Evolutionary conservation across 1,140 invertebrate genomes (phyloP).

Genomic region (Zophobas atratus): DNA sequence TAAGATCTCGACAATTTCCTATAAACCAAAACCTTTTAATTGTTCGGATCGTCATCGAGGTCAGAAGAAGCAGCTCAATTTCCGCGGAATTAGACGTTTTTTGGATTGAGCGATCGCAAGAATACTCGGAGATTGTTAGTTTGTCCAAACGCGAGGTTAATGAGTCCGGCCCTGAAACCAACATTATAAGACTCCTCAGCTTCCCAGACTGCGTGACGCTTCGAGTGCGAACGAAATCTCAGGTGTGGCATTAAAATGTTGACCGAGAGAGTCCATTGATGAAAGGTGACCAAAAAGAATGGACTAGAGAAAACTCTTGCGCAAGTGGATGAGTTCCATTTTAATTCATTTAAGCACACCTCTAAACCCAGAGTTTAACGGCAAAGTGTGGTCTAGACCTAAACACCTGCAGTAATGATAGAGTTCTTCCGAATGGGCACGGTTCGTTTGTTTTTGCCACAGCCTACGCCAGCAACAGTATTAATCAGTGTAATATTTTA

Average conservation of each 20-base stretch:
- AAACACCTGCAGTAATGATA: slow-evolving; percentile 3
- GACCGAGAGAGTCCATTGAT: slow-evolving; percentile 35
- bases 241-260: slow-evolving; percentile 27
- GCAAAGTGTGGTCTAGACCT: not conserved
- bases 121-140: no score
- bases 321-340: slow-evolving; percentile 16
- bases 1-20: slow-evolving; percentile 7
- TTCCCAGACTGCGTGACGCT: slow-evolving; percentile 34
- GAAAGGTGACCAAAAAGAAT: slow-evolving; percentile 34
- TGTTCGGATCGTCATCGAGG: not conserved
- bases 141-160: not conserved
- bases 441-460: slow-evolving; percentile 2
- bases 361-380: not conserved
- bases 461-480: not conserved
- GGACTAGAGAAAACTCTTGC: slow-evolving; percentile 1
- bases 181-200: slow-evolving; percentile 1
- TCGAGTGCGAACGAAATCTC: slow-evolving; percentile 23
- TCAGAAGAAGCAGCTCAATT: not conserved
- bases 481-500: slow-evolving; percentile 7
- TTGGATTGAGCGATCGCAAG: no score
- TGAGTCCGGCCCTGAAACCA: slow-evolving; percentile 6
- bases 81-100: no score
- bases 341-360: slow-evolving; percentile 1
- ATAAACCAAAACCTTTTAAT: slow-evolving; percentile 17
- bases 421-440: slow-evolving; percentile 12